Percentiles rank a stretch among this genome's conserved stretches.
Conservation (phyloP, 2,797 vertebrate species). For the Threskiornis aethiopicus region DNA sequence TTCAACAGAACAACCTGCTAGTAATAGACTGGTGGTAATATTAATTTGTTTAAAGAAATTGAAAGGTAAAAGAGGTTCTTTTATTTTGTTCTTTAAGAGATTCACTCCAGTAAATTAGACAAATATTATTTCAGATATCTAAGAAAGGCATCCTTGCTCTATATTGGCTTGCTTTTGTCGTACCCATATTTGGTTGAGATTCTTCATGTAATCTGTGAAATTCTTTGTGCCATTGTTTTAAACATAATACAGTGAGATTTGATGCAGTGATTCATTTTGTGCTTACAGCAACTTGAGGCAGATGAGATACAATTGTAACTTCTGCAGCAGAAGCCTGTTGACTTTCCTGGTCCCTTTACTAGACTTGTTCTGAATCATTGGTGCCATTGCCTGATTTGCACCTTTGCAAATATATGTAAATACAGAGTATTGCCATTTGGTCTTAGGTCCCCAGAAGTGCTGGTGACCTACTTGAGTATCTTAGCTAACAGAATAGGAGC, state of each 20-base stretch:
- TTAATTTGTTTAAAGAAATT: neutral
- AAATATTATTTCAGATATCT: neutral
- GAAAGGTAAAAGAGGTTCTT: neutral
- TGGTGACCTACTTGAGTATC: neutral
- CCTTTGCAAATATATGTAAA: constrained; percentile 27
- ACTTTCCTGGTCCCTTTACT: neutral
- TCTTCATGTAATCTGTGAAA: neutral
- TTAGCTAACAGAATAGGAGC: neutral
- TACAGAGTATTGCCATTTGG: neutral
- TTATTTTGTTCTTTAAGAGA: constrained; percentile 3
- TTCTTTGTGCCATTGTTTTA: neutral
- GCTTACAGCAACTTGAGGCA: neutral
- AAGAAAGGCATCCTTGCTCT: neutral
- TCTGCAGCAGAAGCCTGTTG: neutral
- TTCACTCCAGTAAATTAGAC: neutral
- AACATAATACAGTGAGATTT: neutral
- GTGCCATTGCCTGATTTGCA: neutral
- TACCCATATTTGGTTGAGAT: neutral
- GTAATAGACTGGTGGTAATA: neutral
- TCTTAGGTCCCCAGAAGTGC: neutral
- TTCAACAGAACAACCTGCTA: neutral
- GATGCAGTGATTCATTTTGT: neutral
- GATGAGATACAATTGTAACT: neutral
- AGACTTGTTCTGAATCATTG: neutral
- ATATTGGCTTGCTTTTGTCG: neutral